Base-by-base conservation (phyloP, 2,888 invertebrate genomes). In the Eucriotettix oculatus region DNA sequence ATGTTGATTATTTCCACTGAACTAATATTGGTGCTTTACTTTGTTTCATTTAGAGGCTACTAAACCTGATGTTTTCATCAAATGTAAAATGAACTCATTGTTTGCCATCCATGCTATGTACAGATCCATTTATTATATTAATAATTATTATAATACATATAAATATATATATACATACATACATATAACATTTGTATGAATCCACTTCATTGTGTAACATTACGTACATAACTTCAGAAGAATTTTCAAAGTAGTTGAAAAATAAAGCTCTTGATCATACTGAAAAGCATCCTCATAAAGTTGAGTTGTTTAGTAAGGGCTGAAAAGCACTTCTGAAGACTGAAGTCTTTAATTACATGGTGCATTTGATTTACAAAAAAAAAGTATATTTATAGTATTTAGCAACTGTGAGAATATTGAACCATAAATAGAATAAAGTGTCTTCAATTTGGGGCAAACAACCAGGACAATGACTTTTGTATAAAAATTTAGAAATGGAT, bases 31-130 rank as follows among this genome's bases (percentile, higher is more conserved):
- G 48, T 48, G 48, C 48, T 48, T 48, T 48, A 48, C 48, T 48
- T 14, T 48, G 12, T 48, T 48, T 12, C 12, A 14, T n/a, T 48
- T n/a, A 48, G 48, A 48, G 48, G n/a, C n/a, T n/a, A 48, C 48
- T 14, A 12, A 48, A 14, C n/a, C 14, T 14, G 12, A n/a, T 14
- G n/a, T 48, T 48, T 48, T 48, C n/a, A 12, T 12, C n/a, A 48
- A 48, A n/a, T 48, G 48, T 48, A n/a, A 48, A 14, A 48, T 48
- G n/a, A 48, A 48, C 14, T 48, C 48, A 48, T n/a, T 57, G 59
- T 61, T 59, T 61, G 61, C 62, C 62, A 63, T 63, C 62, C 62
- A 62, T 58, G 62, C 60, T 60, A 60, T 63, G 61, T 63, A 63
- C 59, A 63, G 59, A 60, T 59, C 42, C 29, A 59, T 61, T 59